A percentile compares a stretch with the other conserved stretches of the same genome.
Conservation (phyloP, 2,888 invertebrate genomes). For the Synergus itoensis region DNA sequence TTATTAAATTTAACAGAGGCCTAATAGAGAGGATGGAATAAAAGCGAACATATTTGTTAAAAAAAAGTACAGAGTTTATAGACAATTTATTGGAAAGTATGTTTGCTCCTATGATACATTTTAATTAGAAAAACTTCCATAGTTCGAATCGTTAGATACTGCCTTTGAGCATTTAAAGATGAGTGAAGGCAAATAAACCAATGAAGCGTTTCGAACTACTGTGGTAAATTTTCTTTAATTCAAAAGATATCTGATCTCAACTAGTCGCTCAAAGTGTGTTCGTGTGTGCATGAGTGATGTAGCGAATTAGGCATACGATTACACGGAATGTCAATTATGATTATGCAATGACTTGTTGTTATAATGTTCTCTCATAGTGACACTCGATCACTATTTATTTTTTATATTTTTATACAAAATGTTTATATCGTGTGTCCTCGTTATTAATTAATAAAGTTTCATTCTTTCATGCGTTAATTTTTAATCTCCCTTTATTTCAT, state of each 20-base stretch:
- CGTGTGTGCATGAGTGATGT: conserved; percentile 14
- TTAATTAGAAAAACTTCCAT: not conserved
- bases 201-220: conserved; percentile 16
- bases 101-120: not conserved
- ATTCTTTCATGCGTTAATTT: conserved; percentile 54
- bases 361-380: conserved; percentile 52
- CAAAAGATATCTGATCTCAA: conserved; percentile 56
- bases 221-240: conserved; percentile 48
- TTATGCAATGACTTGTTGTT: conserved; percentile 48
- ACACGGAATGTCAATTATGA: conserved; percentile 55
- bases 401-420: conserved; percentile 73
- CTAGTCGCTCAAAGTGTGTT: conserved; percentile 54
- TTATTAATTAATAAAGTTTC: conserved; percentile 66
- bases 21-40: not conserved
- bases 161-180: conserved; percentile 1
- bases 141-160: conserved; percentile 9
- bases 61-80: not conserved
- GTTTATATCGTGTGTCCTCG: conserved; percentile 58
- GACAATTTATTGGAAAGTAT: not conserved
- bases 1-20: not conserved
- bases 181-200: conserved; percentile 25
- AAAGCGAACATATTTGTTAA: not conserved
- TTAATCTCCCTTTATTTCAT: not conserved
- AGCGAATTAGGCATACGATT: conserved; percentile 13
- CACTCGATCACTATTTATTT: conserved; percentile 68